Evolutionary conservation across 2,797 vertebrate species (phyloP).

Genomic region (Clarias platycephalus): DNA sequence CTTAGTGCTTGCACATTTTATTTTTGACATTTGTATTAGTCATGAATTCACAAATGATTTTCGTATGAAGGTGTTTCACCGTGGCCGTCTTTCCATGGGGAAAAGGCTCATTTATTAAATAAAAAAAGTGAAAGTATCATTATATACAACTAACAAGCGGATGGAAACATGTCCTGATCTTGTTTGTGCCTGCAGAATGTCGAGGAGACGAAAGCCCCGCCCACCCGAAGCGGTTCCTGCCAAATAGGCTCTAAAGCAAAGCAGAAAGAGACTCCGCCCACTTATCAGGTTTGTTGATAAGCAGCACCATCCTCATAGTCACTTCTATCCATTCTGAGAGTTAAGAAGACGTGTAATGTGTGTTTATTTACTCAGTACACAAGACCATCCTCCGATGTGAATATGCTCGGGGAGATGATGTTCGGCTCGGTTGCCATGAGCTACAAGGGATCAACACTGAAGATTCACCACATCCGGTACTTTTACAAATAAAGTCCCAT

Average conservation of each 20-base stretch:
- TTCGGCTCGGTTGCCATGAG: conserved; percentile 89
- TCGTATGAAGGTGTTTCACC: too few species aligned
- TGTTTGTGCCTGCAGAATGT: conserved; percentile 35
- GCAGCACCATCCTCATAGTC: too few species aligned
- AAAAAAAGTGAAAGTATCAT: background rate
- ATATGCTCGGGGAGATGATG: conserved; percentile 90
- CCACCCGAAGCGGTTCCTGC: conserved; percentile 44
- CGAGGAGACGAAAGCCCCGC: conserved; percentile 46
- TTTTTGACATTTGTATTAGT: too few species aligned
- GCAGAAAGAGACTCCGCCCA: conserved; percentile 48
- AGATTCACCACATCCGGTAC: conserved; percentile 86
- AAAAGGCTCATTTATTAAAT: too few species aligned
- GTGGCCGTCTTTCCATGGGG: too few species aligned
- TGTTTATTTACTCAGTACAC: conserved; percentile 71
- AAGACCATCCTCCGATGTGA: conserved; percentile 83
- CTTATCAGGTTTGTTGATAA: conserved; percentile 53
- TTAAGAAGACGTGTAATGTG: background rate
- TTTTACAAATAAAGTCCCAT: background rate
- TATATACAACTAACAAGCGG: background rate
- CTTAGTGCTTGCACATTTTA: too few species aligned
- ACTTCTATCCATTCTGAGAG: background rate
- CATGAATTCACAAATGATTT: too few species aligned
- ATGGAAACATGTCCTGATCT: background rate
- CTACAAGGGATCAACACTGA: conserved; percentile 84
- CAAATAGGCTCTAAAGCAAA: conserved; percentile 45